Evolutionary conservation across 2,113 vertebrate genomes (phyloP).

Genomic region (Triplophysa dalaica): DNA sequence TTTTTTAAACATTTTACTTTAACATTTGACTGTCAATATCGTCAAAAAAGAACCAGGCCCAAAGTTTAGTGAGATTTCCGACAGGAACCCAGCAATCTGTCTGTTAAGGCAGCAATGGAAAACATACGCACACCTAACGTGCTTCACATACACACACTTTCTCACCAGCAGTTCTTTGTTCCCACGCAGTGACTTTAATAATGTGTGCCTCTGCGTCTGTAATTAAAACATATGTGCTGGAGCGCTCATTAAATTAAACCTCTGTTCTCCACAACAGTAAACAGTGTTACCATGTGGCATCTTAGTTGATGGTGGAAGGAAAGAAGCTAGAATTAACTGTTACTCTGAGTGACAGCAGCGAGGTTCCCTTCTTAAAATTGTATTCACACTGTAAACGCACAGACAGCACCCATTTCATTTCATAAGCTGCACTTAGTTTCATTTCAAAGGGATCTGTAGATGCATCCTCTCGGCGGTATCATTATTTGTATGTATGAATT

Average conservation of each 20-base stretch:
- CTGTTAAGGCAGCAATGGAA: not conserved
- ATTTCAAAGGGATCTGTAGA: not conserved
- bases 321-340: conserved; percentile 34
- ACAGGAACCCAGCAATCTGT: not conserved
- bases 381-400: not conserved
- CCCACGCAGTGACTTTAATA: conserved; percentile 57
- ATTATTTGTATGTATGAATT: not conserved
- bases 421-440: not conserved
- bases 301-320: conserved; percentile 7
- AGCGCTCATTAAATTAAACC: conserved; percentile 54
- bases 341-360: not conserved
- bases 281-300: conserved; percentile 14
- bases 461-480: not conserved
- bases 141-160: conserved; percentile 11
- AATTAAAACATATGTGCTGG: conserved; percentile 59
- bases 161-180: conserved; percentile 34
- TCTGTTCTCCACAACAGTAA: conserved; percentile 34
- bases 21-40: no score
- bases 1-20: no score
- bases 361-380: conserved; percentile 31
- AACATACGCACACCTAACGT: not conserved
- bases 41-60: no score
- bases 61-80: not conserved
- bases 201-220: conserved; percentile 52
- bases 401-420: conserved; percentile 9